phyloP scores from a whole-genome alignment of 2,797 vertebrate species.

The Lepus townsendii region DNA sequence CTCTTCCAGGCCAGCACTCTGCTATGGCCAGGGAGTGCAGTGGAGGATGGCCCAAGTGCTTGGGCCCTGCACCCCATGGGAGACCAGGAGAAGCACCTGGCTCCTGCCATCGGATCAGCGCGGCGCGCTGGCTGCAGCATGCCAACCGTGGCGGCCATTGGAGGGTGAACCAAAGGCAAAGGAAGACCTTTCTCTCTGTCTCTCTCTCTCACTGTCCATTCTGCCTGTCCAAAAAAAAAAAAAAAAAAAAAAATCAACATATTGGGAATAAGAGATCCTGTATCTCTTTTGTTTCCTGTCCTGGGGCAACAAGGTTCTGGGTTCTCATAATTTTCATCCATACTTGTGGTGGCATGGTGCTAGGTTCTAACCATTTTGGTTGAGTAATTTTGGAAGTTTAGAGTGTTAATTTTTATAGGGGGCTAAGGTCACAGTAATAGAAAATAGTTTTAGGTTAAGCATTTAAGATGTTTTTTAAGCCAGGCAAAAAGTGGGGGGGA shows the following conservation, averaged over 20 bases:
- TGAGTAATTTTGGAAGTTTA: constrained; percentile 1
- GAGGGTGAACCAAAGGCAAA: no score
- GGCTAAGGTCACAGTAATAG: background rate
- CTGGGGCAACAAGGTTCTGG: background rate
- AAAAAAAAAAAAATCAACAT: background rate
- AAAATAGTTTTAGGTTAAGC: background rate
- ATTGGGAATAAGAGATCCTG: background rate
- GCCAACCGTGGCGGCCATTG: no score
- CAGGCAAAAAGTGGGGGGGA: background rate
- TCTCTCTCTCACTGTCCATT: no score
- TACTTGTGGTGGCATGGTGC: background rate
- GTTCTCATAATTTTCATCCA: background rate
- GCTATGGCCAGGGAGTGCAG: no score
- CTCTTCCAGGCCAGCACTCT: no score
- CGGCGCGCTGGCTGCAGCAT: no score
- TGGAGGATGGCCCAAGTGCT: no score
- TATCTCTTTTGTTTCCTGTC: background rate
- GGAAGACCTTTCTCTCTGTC: no score
- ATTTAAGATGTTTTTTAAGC: constrained; percentile 29
- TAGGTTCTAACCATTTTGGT: constrained; percentile 15
- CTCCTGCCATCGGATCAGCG: no score
- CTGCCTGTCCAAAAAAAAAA: no score
- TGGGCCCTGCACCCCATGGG: no score
- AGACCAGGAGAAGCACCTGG: no score
- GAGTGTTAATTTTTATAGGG: constrained; percentile 15